Conservation (phyloP, 2,113 vertebrate species). For the Carollia perspicillata region DNA sequence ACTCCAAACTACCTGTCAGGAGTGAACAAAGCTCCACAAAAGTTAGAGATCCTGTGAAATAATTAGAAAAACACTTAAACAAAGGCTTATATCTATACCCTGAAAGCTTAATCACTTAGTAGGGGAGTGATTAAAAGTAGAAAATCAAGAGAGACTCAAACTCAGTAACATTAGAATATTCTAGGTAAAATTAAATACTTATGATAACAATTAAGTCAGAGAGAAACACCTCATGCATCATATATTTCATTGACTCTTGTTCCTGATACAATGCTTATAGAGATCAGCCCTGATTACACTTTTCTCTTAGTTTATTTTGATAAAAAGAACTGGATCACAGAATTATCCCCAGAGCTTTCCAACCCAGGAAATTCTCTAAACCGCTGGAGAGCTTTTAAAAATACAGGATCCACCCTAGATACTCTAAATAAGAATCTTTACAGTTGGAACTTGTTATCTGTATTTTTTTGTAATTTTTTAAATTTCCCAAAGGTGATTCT, state of each 20-base stretch:
- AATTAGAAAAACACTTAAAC: slow-evolving; percentile 7
- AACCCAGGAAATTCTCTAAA: neutral
- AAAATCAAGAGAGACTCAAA: slow-evolving; percentile 21
- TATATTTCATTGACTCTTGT: neutral
- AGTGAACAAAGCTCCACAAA: neutral
- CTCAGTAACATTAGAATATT: neutral
- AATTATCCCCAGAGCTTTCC: neutral
- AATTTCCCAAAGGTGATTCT: neutral
- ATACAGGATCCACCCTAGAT: neutral
- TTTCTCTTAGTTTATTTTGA: slow-evolving; percentile 23
- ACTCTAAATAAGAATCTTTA: neutral
- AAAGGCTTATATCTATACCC: neutral
- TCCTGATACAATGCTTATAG: neutral
- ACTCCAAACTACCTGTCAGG: neutral
- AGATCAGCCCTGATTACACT: neutral
- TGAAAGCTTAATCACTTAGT: neutral
- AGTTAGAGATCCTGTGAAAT: neutral
- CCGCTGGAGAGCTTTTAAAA: neutral
- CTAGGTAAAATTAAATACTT: slow-evolving; percentile 18
- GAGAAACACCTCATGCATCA: neutral
- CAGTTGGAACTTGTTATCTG: neutral
- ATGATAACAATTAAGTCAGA: neutral
- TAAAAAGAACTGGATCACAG: neutral
- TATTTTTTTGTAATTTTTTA: neutral
- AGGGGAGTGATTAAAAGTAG: neutral